These are phyloP conservation scores for Semaprochilodus insignis DNA, from an alignment of 2,797 vertebrate genomes.

Conservation along the genomic window DNA sequence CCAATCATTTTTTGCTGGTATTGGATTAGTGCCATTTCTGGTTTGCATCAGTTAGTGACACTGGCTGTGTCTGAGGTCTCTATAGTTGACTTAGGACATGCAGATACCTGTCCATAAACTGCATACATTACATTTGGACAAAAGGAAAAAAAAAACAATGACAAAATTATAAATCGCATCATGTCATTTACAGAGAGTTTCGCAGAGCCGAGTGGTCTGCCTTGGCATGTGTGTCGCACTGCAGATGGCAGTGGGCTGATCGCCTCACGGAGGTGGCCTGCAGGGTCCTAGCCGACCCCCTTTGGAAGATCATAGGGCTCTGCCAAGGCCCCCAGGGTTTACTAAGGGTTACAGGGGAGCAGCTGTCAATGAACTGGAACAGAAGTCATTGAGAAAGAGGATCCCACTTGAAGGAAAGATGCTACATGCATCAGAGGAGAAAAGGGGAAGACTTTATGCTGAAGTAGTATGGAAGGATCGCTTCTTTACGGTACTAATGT, in stretches of 20 bases:
- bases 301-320: constrained; percentile 9
- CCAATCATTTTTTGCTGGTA: no score
- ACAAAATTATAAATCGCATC: neutral
- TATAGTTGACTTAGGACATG: neutral
- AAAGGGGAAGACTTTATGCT: neutral
- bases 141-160: neutral
- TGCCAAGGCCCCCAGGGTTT: constrained; percentile 48
- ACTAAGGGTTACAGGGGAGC: constrained; percentile 39
- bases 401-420: neutral
- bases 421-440: neutral
- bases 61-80: neutral
- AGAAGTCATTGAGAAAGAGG: constrained; percentile 26
- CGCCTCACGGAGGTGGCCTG: constrained; percentile 32
- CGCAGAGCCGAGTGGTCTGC: neutral
- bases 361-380: constrained; percentile 51
- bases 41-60: no score
- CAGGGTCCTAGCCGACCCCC: constrained; percentile 23
- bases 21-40: no score
- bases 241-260: constrained; percentile 46
- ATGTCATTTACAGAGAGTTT: neutral
- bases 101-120: neutral
- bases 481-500: neutral
- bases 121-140: no score
- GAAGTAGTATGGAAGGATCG: neutral
- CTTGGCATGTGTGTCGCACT: constrained; percentile 17